Conservation (phyloP, 1,140 invertebrate species). For the Eupristina koningsbergeri region DNA sequence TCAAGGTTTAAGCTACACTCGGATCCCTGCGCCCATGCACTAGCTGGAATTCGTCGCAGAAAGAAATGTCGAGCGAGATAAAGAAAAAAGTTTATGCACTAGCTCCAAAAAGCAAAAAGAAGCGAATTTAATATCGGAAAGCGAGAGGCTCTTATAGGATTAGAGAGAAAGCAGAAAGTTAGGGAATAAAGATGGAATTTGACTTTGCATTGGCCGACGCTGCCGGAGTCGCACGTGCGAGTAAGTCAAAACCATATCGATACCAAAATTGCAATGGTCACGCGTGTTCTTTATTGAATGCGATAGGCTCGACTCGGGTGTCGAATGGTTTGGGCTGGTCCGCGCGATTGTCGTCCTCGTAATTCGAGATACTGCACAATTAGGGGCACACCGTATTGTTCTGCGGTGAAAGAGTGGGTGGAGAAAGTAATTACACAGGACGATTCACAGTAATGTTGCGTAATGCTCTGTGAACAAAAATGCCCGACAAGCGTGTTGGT, state of each 20-base stretch:
- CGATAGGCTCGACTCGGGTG: constrained; percentile 3
- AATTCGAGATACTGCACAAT: constrained; percentile 20
- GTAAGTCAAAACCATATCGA: not conserved
- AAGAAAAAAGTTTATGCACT: not conserved
- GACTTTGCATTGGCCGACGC: too few relatives aligned
- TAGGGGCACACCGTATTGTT: not conserved
- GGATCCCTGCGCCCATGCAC: not conserved
- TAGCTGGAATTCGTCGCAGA: not conserved
- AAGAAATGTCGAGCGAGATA: constrained; percentile 6
- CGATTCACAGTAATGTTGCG: not conserved
- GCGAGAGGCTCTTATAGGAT: not conserved
- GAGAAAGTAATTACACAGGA: not conserved
- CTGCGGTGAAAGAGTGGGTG: not conserved
- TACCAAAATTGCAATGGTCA: not conserved
- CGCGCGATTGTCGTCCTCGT: not conserved
- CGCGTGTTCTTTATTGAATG: not conserved
- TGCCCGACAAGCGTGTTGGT: not conserved
- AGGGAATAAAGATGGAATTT: not conserved
- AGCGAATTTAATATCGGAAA: constrained; percentile 19
- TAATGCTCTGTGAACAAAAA: constrained; percentile 9
- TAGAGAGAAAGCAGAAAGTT: not conserved
- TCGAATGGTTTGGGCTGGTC: not conserved
- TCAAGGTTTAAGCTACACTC: not conserved
- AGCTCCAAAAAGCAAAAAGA: not conserved
- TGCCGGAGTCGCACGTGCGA: too few relatives aligned